Evolutionary conservation across 2,797 vertebrate genomes (phyloP).

Genomic region (Intellagama lesueurii): DNA sequence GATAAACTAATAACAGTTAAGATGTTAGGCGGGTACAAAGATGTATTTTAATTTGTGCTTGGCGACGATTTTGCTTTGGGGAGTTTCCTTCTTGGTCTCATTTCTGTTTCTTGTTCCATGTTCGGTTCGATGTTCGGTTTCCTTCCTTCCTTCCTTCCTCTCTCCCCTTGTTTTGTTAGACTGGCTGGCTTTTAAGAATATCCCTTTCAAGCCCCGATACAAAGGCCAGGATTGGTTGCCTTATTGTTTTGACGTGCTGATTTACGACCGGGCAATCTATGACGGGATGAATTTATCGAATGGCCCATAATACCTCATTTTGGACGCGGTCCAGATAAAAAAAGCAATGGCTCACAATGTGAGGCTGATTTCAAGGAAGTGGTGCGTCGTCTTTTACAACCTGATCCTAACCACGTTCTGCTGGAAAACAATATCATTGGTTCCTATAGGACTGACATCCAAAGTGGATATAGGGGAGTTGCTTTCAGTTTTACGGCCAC

Average conservation of each 20-base stretch:
- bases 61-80: neutral
- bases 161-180: neutral
- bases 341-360: neutral
- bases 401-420: neutral
- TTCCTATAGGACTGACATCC: neutral
- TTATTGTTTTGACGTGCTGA: neutral
- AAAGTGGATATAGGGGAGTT: neutral
- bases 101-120: neutral
- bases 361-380: neutral
- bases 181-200: neutral
- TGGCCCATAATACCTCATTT: neutral
- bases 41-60: too few species aligned
- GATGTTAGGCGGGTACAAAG: accelerated
- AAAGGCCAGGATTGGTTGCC: neutral
- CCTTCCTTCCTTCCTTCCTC: neutral
- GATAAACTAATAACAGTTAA: neutral
- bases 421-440: neutral
- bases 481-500: neutral
- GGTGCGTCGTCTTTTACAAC: neutral
- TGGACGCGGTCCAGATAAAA: neutral
- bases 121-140: neutral
- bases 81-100: too few species aligned
- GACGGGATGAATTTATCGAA: neutral
- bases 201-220: neutral
- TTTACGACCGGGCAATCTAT: neutral